Evolutionary conservation across 2,888 invertebrate genomes (phyloP).

Genomic region (Cancer borealis): DNA sequence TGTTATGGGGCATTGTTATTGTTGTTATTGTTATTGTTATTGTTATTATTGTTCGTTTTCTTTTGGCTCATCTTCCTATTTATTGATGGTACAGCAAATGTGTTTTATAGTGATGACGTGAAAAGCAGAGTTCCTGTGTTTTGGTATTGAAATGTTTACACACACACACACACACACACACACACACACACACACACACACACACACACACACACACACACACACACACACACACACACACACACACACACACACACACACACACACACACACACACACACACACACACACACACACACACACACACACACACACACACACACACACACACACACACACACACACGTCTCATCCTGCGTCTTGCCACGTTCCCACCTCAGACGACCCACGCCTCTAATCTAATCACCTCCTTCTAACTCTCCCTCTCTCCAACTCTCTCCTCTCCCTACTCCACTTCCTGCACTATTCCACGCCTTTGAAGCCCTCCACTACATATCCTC

Average conservation of each 20-base stretch:
- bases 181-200: conserved; percentile 20
- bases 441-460: too few relatives aligned
- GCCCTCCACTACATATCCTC: not conserved
- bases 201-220: conserved; percentile 3
- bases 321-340: not conserved
- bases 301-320: conserved; percentile 5
- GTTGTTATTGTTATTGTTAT: not conserved
- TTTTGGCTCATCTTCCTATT: not conserved
- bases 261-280: not conserved
- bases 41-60: not conserved
- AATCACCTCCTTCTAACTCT: not conserved
- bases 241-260: not conserved
- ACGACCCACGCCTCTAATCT: not conserved
- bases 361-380: too few relatives aligned
- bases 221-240: not conserved
- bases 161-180: not conserved
- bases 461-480: conserved; percentile 2
- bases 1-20: not conserved
- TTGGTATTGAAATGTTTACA: not conserved
- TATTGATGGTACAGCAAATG: not conserved
- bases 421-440: not conserved
- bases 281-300: conserved; percentile 20
- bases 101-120: not conserved
- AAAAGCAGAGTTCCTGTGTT: not conserved
- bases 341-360: too few relatives aligned